Evolutionary conservation across 92 coral and sea anemone species (phyloP), one percentile per base, ranked within the genome.

Genomic region (Epizoanthus scotinus): DNA sequence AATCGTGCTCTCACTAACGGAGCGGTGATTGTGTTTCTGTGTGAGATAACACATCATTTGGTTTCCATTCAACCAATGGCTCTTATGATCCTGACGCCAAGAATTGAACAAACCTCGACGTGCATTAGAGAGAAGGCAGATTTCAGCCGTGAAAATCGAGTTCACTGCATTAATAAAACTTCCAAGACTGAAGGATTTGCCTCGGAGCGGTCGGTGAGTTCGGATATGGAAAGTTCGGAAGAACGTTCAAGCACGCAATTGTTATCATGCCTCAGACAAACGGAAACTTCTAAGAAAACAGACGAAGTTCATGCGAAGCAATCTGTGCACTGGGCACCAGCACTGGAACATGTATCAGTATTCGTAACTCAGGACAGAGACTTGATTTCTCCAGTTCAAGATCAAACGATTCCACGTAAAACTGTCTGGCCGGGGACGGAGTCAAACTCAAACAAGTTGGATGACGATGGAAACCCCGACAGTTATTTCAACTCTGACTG

Each of bases 391-490:
- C 24, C 31, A 55, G 40, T 4, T 56, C 20, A 74, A 55, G 40
- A 56, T 8, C 10, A 28, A 8, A 56, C 79, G 22, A 28, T 74
- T 57, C 79, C 67, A 5, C 79, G 57, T 31, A 74, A 74, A 50
- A 74, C 79, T 56, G 6, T 56, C 20, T 74, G 79, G 79, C 79
- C 79, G 22, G 63, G 67, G 17, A 55, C 27, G 22, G 79, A 57
- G 26, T 56, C 67, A n/a, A 28, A 50, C 26, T 31, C 34, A 18
- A 4, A 20, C 31, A 60, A 69, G 15, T 9, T 21, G 21, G n/a
- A 19, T 18, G 47, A 71, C 7, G 31, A 49, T 14, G 55, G n/a
- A 24, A 53, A 4, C 28, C 26, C 60, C 14, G n/a, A 36, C 49
- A 34, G 20, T 10, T 9, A 47, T 47, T 3, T 47, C 52, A 12